Percentiles rank a stretch among this genome's conserved stretches.
These are phyloP conservation scores for Cuculus canorus DNA, from an alignment of 2,797 vertebrate genomes.

Conservation along the genomic window DNA sequence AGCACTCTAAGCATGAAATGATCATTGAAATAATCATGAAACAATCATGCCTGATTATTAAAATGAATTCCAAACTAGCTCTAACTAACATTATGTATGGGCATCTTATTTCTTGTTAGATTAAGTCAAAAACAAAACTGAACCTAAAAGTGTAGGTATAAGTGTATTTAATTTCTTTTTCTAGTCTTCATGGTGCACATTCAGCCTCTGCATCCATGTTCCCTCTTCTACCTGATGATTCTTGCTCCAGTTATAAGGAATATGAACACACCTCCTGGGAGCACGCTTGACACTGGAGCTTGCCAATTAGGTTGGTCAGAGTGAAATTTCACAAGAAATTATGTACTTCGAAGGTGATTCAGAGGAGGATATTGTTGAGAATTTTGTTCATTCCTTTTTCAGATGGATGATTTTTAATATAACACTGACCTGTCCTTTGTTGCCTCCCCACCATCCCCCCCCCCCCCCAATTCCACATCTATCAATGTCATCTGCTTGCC, in stretches of 20 bases:
- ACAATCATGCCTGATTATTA: rapidly evolving
- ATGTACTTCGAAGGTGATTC: neutral
- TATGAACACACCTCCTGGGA: neutral
- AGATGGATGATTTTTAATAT: neutral
- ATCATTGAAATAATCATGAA: neutral
- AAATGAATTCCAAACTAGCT: neutral
- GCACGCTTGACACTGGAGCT: neutral
- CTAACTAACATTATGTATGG: neutral
- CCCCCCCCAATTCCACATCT: neutral
- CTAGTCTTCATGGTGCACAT: neutral
- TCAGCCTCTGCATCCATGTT: neutral
- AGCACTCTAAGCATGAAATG: neutral
- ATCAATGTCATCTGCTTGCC: neutral
- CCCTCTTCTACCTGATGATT: neutral
- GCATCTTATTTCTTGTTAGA: neutral
- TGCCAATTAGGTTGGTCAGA: slow-evolving; percentile 1
- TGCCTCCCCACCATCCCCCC: too few relatives aligned
- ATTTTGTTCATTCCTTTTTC: neutral
- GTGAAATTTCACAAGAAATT: slow-evolving; percentile 48
- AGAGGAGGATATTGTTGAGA: neutral
- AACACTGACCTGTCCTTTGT: neutral
- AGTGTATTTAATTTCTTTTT: neutral
- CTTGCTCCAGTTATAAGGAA: neutral
- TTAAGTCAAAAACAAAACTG: neutral
- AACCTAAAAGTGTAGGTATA: neutral